phyloP scores from a whole-genome alignment of 2,888 invertebrate species.

The Habrosyne pyritoides region DNA sequence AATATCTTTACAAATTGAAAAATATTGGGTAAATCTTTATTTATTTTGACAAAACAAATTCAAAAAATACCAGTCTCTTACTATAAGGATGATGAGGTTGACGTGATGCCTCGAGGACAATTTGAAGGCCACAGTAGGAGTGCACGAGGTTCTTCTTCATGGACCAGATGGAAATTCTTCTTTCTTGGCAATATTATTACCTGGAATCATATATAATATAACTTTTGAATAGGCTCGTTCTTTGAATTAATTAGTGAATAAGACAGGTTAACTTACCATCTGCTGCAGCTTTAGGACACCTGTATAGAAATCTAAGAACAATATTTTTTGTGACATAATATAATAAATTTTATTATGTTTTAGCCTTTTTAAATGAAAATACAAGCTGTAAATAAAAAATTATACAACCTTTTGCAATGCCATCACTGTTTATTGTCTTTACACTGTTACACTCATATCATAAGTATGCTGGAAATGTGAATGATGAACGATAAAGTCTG shows the following conservation, averaged over 20 bases:
- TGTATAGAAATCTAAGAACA: conserved; percentile 49
- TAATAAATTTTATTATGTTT: conserved; percentile 65
- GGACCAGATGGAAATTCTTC: conserved; percentile 13
- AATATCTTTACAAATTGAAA: conserved; percentile 46
- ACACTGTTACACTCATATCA: conserved; percentile 66
- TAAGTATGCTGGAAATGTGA: conserved; percentile 52
- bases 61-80: conserved; percentile 80
- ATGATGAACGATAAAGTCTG: conserved; percentile 52
- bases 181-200: conserved; percentile 47
- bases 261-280: conserved; percentile 71
- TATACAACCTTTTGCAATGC: conserved; percentile 72
- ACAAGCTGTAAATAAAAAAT: conserved; percentile 74
- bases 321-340: conserved; percentile 63
- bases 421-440: conserved; percentile 63
- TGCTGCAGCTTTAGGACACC: conserved; percentile 46
- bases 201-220: conserved; percentile 54
- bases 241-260: conserved; percentile 44
- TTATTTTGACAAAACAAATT: conserved; percentile 73
- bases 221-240: conserved; percentile 37
- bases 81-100: conserved; percentile 69
- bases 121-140: conserved; percentile 17
- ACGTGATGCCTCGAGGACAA: conserved; percentile 31
- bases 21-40: conserved; percentile 56
- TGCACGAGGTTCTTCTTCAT: conserved; percentile 15
- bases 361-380: conserved; percentile 66